Evolutionary conservation across 2,888 invertebrate species (phyloP).

Genomic region (Erpobdella octoculata): DNA sequence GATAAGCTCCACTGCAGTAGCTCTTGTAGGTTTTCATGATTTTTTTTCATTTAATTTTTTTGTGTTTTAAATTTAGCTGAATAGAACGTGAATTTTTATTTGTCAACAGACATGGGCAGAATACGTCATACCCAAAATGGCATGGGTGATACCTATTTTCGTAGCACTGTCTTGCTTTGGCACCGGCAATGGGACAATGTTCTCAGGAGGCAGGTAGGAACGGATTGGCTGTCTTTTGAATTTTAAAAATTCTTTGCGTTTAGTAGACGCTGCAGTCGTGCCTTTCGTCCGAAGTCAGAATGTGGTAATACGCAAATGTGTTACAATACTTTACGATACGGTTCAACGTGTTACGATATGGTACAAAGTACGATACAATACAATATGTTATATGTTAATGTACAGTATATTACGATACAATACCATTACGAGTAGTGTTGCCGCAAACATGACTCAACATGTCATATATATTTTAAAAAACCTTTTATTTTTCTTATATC

Average conservation of each 20-base stretch:
- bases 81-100: not conserved
- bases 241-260: conserved; percentile 2
- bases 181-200: conserved; percentile 38
- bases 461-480: too few relatives aligned
- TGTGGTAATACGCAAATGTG: too few relatives aligned
- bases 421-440: too few relatives aligned
- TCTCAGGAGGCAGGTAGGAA: conserved; percentile 50
- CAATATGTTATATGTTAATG: too few relatives aligned
- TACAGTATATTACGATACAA: too few relatives aligned
- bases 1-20: conserved; percentile 68
- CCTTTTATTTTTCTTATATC: too few relatives aligned
- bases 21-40: conserved; percentile 58
- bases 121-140: conserved; percentile 30
- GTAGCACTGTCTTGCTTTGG: conserved; percentile 40
- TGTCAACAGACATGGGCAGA: conserved; percentile 37
- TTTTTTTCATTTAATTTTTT: not conserved
- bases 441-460: too few relatives aligned
- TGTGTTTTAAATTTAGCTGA: not conserved
- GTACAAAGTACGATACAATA: too few relatives aligned
- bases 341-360: too few relatives aligned
- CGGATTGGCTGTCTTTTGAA: not conserved
- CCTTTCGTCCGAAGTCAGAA: too few relatives aligned
- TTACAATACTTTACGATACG: too few relatives aligned
- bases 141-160: conserved; percentile 37
- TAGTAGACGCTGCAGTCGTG: too few relatives aligned